Evolutionary conservation across 2,113 vertebrate species (phyloP), one percentile per base, ranked within the genome.

Genomic region (Nothocercus nigrocapillus): DNA sequence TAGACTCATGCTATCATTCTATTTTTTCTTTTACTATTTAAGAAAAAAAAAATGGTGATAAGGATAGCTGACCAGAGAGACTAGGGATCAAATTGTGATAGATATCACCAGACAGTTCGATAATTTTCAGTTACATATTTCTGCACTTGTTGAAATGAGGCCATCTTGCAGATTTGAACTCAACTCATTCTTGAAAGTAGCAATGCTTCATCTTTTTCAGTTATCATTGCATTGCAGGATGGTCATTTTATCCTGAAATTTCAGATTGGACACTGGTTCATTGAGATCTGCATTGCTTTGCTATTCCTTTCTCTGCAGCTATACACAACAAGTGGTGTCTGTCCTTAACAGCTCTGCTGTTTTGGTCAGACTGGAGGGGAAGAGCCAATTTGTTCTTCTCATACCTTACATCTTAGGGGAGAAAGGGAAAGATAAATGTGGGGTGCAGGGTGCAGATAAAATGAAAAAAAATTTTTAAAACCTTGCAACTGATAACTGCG

Each of bases 361-460:
- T 69, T 90, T 28, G 7, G 11, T 73, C 63, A 88, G 24, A 34
- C 21, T 51, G 19, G 7, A 76, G 62, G 17, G 87, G 85, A 93
- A 84, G 90, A 82, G 81, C 14, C 58, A 69, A 24, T 61, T 82
- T 34, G 70, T 84, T 30, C 21, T 81, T 75, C 62, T 96, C 9
- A 19, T 34, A 27, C 25, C 14, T 89, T 59, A 25, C 27, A 8
- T n/a, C 2, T 4, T 42, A 27, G 18, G 59, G 58, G 20, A 84
- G 45, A 82, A 70, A 42, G 13, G 36, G 62, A 81, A 81, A n/a
- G n/a, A n/a, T n/a, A n/a, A n/a, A n/a, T n/a, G n/a, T n/a, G n/a
- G n/a, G n/a, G n/a, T n/a, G n/a, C n/a, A n/a, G n/a, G n/a, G 0
- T 36, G 38, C 24, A 49, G 38, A 20, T 62, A 2, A 47, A 6